Percentiles rank a stretch among this genome's conserved stretches.
Conservation (phyloP, 1,140 invertebrate species). For the Aphis gossypii region DNA sequence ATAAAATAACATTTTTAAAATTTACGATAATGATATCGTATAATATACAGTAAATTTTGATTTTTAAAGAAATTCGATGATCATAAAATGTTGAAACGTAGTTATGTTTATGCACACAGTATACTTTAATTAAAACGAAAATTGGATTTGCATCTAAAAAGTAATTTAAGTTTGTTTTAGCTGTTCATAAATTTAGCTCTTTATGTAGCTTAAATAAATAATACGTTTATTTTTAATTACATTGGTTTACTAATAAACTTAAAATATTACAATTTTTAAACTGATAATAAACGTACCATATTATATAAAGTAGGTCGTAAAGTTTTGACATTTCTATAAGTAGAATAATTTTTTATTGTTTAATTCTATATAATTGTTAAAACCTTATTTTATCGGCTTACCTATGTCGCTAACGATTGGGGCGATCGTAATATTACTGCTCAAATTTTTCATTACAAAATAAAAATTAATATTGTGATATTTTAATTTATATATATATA, state of each 20-base stretch:
- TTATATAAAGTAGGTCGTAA: conserved; percentile 40
- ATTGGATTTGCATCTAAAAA: conserved; percentile 47
- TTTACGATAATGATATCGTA: not conserved
- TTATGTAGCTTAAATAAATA: conserved; percentile 48
- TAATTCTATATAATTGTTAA: not conserved
- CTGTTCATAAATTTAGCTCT: conserved; percentile 47
- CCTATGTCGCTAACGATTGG: no score
- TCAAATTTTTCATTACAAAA: not conserved
- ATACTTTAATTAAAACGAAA: conserved; percentile 48
- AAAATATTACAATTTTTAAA: conserved; percentile 53
- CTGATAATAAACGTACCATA: conserved; percentile 30
- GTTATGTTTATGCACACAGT: conserved; percentile 14
- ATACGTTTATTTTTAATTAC: conserved; percentile 55
- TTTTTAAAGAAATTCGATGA: conserved; percentile 6
- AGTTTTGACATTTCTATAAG: conserved; percentile 32
- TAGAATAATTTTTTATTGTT: conserved; percentile 29
- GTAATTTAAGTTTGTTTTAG: conserved; percentile 51
- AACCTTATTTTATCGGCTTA: not conserved
- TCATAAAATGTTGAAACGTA: conserved; percentile 18
- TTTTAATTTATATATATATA: not conserved
- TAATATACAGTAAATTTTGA: not conserved
- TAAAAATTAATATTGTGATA: not conserved
- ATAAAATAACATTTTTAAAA: not conserved
- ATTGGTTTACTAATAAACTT: conserved; percentile 47
- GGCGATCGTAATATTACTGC: not conserved